Percentiles rank a stretch among this genome's conserved stretches.
Conservation (phyloP, 2,888 invertebrate genomes). For the Tetranychus piercei region DNA sequence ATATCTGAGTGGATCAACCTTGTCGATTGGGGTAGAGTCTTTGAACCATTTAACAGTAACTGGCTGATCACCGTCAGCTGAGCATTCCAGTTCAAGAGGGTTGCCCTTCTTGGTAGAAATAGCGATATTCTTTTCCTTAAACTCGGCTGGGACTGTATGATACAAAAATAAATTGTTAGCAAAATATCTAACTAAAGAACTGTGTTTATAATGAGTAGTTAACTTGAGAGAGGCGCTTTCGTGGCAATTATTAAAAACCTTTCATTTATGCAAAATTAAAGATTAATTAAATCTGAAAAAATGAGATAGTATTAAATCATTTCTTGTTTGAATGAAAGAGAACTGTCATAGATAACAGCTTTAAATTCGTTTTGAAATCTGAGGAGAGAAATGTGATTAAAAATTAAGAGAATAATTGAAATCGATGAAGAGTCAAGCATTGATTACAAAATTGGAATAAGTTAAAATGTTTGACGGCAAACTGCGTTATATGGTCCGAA, state of each 20-base stretch:
- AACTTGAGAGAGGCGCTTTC: conserved; percentile 1
- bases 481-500: too few relatives aligned
- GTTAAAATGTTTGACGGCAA: too few relatives aligned
- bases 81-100: conserved; percentile 23
- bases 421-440: too few relatives aligned
- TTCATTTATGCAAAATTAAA: background rate
- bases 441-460: too few relatives aligned
- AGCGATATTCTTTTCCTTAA: conserved; percentile 26
- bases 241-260: background rate
- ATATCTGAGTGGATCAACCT: background rate
- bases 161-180: background rate
- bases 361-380: too few relatives aligned
- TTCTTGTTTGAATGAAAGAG: too few relatives aligned
- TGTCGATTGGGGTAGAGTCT: conserved; percentile 18
- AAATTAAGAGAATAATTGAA: too few relatives aligned
- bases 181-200: background rate
- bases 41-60: conserved; percentile 26
- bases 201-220: background rate
- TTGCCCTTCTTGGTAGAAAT: conserved; percentile 25
- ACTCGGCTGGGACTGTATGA: conserved; percentile 26
- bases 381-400: too few relatives aligned
- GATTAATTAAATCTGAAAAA: too few relatives aligned
- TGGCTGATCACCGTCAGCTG: conserved; percentile 26
- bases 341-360: too few relatives aligned
- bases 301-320: too few relatives aligned